Percentiles rank a stretch among this genome's conserved stretches.
These are phyloP conservation scores for Ranitomeya variabilis DNA, from an alignment of 2,113 vertebrate genomes.

Conservation along the genomic window DNA sequence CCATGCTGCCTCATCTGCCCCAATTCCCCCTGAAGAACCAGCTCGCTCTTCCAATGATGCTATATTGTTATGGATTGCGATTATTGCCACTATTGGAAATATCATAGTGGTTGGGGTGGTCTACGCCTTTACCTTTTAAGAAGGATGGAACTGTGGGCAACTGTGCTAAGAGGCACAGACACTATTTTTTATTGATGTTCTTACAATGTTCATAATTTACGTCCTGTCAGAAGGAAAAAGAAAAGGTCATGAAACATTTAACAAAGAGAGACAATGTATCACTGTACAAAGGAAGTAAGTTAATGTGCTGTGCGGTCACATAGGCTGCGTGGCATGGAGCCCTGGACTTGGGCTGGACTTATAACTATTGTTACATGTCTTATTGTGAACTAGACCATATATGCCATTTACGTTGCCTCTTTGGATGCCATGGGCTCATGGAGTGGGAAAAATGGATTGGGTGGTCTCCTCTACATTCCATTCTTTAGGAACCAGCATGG, in stretches of 20 bases:
- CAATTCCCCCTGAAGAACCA: constrained; percentile 82
- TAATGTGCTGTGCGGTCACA: not conserved
- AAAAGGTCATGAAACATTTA: constrained; percentile 51
- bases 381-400: not conserved
- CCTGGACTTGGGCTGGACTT: not conserved
- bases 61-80: constrained; percentile 96
- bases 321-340: not conserved
- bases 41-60: constrained; percentile 89
- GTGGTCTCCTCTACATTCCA: not conserved
- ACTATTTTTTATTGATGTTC: constrained; percentile 54
- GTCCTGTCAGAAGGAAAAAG: constrained; percentile 26
- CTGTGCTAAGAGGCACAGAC: constrained; percentile 44
- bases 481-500: not conserved
- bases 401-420: not conserved
- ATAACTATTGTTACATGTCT: not conserved
- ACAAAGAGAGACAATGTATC: constrained; percentile 11
- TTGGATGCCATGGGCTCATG: not conserved
- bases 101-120: constrained; percentile 96
- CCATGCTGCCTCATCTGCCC: constrained; percentile 78
- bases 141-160: not conserved
- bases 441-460: not conserved
- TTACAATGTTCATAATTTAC: constrained; percentile 42
- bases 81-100: constrained; percentile 95
- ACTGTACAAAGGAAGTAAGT: constrained; percentile 9
- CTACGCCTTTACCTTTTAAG: constrained; percentile 96